Conservation (phyloP, 2,888 invertebrate species). For the Lasioglossum pauxillum region DNA sequence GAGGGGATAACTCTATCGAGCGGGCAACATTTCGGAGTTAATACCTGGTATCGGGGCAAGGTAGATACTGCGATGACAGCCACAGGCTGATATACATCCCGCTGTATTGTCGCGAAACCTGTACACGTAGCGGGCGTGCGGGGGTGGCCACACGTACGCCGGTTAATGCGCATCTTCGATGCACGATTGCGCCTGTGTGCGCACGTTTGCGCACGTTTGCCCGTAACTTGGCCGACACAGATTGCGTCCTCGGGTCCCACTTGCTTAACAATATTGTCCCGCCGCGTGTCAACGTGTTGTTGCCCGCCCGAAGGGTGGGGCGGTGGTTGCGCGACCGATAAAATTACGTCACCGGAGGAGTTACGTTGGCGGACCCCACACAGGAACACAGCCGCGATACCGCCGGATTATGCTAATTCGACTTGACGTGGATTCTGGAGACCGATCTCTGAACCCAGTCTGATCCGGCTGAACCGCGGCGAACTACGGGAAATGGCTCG, state of each 20-base stretch:
- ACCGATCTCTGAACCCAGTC: background rate
- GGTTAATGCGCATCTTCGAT: slow-evolving; percentile 49
- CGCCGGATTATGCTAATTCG: slow-evolving; percentile 20
- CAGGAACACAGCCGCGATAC: background rate
- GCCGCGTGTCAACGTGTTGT: slow-evolving; percentile 39
- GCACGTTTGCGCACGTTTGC: slow-evolving; percentile 31
- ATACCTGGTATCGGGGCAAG: slow-evolving; percentile 9
- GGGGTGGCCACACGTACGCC: background rate
- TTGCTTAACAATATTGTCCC: slow-evolving; percentile 50
- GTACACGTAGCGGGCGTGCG: slow-evolving; percentile 38
- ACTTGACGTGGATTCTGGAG: slow-evolving; percentile 3
- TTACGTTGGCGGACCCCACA: background rate
- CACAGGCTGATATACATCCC: slow-evolving; percentile 57
- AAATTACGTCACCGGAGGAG: slow-evolving; percentile 13
- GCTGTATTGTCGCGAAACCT: slow-evolving; percentile 58
- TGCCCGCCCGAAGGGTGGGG: background rate
- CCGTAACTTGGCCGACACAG: slow-evolving; percentile 46
- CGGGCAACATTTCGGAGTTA: background rate
- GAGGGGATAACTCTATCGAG: slow-evolving; percentile 3
- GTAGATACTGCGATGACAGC: slow-evolving; percentile 23
- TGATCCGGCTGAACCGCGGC: background rate
- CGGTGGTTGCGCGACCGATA: background rate
- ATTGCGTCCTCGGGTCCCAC: slow-evolving; percentile 50
- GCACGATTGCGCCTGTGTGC: slow-evolving; percentile 22
- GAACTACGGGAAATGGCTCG: background rate